These are phyloP conservation scores for Dendrocincla fuliginosa DNA, from an alignment of 2,797 vertebrate genomes.

Conservation along the genomic window DNA sequence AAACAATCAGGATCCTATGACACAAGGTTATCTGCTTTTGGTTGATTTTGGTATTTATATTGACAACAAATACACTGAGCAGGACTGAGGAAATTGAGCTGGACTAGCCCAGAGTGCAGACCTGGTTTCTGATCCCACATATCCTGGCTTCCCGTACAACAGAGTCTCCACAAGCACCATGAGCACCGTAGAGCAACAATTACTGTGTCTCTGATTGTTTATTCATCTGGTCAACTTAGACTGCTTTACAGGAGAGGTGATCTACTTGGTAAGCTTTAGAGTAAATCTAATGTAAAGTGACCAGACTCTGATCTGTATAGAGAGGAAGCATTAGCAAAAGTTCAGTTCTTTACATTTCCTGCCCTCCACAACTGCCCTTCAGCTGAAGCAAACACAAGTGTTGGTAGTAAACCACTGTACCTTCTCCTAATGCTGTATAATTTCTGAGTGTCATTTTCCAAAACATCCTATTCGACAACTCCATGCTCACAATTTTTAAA, in stretches of 20 bases:
- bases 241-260: neutral
- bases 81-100: neutral
- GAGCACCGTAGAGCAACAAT: neutral
- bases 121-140: neutral
- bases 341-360: neutral
- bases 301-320: neutral
- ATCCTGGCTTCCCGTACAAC: neutral
- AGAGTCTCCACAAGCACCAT: neutral
- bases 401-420: neutral
- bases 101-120: neutral
- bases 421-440: neutral
- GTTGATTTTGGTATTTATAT: neutral
- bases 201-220: neutral
- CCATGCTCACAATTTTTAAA: constrained; percentile 2
- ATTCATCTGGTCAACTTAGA: neutral
- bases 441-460: neutral
- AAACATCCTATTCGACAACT: constrained; percentile 11
- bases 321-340: neutral
- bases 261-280: neutral
- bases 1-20: neutral
- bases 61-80: neutral
- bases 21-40: neutral
- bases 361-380: neutral
- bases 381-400: neutral
- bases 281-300: neutral